These are phyloP conservation scores for Diploptera punctata DNA, from an alignment of 2,888 invertebrate species.

Conservation along the genomic window DNA sequence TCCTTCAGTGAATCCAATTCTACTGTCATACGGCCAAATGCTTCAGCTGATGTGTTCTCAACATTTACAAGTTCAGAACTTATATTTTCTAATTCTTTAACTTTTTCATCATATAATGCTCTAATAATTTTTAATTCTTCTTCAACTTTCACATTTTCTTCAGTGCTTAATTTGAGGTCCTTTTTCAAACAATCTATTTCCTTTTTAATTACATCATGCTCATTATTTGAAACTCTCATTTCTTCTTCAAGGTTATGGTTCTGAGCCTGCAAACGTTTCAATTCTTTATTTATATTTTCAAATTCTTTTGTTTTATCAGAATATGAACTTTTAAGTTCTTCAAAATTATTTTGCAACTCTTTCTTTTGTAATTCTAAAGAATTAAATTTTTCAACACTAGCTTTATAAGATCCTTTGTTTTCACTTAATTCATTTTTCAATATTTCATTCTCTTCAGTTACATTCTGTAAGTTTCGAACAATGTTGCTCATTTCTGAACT, in stretches of 20 bases:
- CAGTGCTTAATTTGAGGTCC: background rate
- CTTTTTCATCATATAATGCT: background rate
- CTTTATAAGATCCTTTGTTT: no score
- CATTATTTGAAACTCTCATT: background rate
- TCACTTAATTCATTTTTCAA: background rate
- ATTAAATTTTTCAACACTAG: no score
- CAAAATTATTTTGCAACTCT: background rate
- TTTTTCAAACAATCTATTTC: background rate
- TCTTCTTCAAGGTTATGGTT: background rate
- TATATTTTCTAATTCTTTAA: background rate
- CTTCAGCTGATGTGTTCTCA: no score
- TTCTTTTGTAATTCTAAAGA: no score
- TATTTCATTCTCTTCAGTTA: background rate
- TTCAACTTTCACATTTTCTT: background rate
- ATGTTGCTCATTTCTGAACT: background rate
- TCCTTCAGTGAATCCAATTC: background rate
- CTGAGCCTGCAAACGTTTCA: background rate
- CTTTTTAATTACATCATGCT: background rate
- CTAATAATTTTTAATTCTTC: background rate
- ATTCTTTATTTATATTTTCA: background rate
- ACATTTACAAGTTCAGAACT: background rate
- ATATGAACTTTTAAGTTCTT: background rate
- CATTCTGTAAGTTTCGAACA: background rate
- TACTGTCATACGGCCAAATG: no score
- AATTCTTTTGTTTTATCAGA: background rate